Base-by-base conservation (phyloP, 2,888 invertebrate species). In the Linyphia triangularis region DNA sequence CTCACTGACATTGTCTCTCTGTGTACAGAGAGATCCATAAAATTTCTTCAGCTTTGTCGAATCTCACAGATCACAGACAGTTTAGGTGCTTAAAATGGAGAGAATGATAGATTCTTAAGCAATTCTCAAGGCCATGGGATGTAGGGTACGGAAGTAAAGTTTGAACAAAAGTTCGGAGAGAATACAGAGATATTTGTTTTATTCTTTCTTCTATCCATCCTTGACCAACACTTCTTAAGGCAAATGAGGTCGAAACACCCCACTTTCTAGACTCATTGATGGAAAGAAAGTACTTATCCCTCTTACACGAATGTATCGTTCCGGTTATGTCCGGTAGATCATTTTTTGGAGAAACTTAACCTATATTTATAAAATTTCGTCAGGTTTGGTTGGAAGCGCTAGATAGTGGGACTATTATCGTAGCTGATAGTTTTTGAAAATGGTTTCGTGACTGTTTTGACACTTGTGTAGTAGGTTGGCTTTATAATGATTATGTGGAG, bases 171-270 rank as follows among this genome's bases (percentile, higher is more conserved):
- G 28, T 22, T 61, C 5, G 9, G 26, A 16, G 61, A 61, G 40
- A 40, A 72, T 72, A 28, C 22, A n/a, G 30, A 57, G 16, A 9
- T 33, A 22, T 19, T 19, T 75, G 22, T 75, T 9, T 63, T 63
- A 40, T 77, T 77, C 63, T 22, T 13, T 28, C 63, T 37, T 24
- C 16, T 37, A 61, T 75, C 63, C 77, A 77, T 77, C 77, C 77
- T 77, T 77, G 77, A 77, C 77, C 77, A 40, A 63, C 7, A 77
- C 37, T 33, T 24, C 37, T 61, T 75, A 59, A 57, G 33, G 24
- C 22, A 77, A 77, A 77, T 28, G 61, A 63, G 77, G 77, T 77
- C 77, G 63, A 63, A 63, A 40, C 77, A 26, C 61, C 59, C 30
- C 0, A 43, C 43, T 26, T 43, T 28, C 72, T 33, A 61, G 61